Evolutionary conservation across 2,797 vertebrate genomes (phyloP).

Genomic region (Lutjanus argentimaculatus): DNA sequence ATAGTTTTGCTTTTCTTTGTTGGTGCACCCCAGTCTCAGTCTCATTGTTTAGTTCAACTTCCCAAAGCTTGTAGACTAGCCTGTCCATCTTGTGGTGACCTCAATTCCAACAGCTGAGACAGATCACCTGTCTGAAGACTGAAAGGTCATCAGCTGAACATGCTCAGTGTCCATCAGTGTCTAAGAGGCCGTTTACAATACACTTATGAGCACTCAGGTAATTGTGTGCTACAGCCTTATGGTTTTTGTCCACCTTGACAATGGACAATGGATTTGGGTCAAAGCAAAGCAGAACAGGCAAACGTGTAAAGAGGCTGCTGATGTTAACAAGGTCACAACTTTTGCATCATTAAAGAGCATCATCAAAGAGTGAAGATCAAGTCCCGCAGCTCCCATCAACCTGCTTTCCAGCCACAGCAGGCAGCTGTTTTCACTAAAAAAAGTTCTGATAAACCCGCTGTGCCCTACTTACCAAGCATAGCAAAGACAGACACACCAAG

Average conservation of each 20-base stretch:
- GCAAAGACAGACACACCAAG: no score
- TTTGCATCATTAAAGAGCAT: neutral
- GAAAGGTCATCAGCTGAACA: constrained; percentile 43
- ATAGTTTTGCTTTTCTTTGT: no score
- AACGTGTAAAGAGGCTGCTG: constrained; percentile 8
- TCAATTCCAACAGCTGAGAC: constrained; percentile 8
- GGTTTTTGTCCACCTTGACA: constrained; percentile 35
- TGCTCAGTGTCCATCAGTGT: constrained; percentile 27
- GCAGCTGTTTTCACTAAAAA: no score
- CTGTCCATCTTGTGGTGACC: neutral
- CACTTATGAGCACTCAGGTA: constrained; percentile 21
- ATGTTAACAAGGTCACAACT: constrained; percentile 7
- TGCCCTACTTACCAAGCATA: no score
- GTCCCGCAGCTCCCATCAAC: no score
- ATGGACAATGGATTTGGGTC: constrained; percentile 10
- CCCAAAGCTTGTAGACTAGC: neutral
- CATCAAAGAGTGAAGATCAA: neutral
- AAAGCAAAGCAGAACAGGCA: constrained; percentile 13
- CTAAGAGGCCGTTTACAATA: constrained; percentile 12
- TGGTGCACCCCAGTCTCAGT: no score
- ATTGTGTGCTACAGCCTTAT: constrained; percentile 9
- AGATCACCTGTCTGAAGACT: constrained; percentile 22
- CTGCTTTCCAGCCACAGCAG: no score
- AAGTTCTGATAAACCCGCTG: no score
- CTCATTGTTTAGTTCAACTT: neutral